Percentiles rank a stretch among this genome's conserved stretches.
Evolutionary conservation across 2,888 invertebrate species (phyloP).

Genomic region (Bimastos eiseni): DNA sequence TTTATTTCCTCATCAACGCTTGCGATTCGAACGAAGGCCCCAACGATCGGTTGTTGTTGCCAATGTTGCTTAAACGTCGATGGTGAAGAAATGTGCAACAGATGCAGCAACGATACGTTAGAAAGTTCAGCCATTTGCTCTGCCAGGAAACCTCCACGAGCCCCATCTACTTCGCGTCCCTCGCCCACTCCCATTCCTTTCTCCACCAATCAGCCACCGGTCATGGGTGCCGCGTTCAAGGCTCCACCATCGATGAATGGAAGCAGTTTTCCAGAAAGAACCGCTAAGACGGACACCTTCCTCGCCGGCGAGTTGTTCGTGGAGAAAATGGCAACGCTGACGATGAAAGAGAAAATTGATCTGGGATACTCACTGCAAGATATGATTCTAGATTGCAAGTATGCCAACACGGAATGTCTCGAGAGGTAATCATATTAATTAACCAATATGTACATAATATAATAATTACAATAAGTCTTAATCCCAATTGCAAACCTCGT

Average conservation of each 20-base stretch:
- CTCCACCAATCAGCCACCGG: neutral
- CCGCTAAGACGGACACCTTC: neutral
- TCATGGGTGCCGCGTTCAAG: neutral
- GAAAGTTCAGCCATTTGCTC: neutral
- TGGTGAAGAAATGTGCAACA: neutral
- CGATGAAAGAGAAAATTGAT: neutral
- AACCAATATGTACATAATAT: neutral
- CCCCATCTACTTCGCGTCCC: neutral
- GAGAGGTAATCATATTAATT: neutral
- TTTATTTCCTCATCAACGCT: neutral
- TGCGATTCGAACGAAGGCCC: neutral
- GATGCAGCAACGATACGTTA: constrained; percentile 8
- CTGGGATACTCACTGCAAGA: constrained; percentile 7
- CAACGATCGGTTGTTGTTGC: neutral
- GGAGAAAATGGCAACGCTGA: neutral
- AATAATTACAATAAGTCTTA: neutral
- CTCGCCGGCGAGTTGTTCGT: neutral
- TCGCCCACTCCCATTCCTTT: neutral
- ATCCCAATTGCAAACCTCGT: neutral
- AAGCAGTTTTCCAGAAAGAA: constrained; percentile 17
- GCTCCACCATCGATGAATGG: constrained; percentile 17
- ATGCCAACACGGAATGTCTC: constrained; percentile 23
- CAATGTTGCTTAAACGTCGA: neutral
- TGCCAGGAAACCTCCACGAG: neutral
- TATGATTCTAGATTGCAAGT: constrained; percentile 28